Evolutionary conservation across 1,140 invertebrate genomes (phyloP).

Genomic region (Centruroides vittatus): DNA sequence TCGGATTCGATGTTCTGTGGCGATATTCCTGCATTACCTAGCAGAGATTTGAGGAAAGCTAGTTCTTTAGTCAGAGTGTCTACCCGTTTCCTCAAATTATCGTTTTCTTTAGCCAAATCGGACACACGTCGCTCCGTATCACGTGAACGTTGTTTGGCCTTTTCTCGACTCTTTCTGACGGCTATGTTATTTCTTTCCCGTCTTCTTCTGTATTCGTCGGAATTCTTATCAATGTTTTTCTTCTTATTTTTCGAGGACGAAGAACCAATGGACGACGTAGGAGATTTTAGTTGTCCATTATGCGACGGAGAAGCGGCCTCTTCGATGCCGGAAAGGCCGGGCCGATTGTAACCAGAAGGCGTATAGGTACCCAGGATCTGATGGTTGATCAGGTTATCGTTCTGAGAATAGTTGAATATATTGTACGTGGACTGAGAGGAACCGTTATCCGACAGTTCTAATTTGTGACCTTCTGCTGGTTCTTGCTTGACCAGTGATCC

Average conservation of each 20-base stretch:
- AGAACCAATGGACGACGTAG: neutral
- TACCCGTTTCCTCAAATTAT: conserved; percentile 76
- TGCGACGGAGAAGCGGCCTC: neutral
- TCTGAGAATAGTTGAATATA: neutral
- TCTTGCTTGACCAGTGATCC: conserved; percentile 13
- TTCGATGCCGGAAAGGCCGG: neutral
- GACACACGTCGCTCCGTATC: conserved; percentile 92
- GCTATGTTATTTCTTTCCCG: conserved; percentile 94
- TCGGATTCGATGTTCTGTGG: conserved; percentile 6
- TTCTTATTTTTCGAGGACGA: conserved; percentile 6
- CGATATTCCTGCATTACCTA: conserved; percentile 28
- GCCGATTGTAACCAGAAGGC: neutral
- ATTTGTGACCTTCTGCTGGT: conserved; percentile 11
- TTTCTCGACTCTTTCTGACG: conserved; percentile 88
- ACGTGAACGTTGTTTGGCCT: conserved; percentile 82
- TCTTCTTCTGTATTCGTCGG: conserved; percentile 80
- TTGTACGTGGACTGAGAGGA: neutral
- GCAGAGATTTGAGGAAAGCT: conserved; percentile 63
- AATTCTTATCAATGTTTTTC: conserved; percentile 59
- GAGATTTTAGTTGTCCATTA: neutral
- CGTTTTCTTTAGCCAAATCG: conserved; percentile 79
- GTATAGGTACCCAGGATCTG: neutral
- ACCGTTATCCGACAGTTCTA: conserved; percentile 1
- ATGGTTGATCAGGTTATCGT: too few species aligned
- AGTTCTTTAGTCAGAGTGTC: conserved; percentile 84